A percentile compares a stretch with the other conserved stretches of the same genome.
These are phyloP conservation scores for Harpagoxenus sublaevis DNA, from an alignment of 2,888 invertebrate genomes.

Conservation along the genomic window DNA sequence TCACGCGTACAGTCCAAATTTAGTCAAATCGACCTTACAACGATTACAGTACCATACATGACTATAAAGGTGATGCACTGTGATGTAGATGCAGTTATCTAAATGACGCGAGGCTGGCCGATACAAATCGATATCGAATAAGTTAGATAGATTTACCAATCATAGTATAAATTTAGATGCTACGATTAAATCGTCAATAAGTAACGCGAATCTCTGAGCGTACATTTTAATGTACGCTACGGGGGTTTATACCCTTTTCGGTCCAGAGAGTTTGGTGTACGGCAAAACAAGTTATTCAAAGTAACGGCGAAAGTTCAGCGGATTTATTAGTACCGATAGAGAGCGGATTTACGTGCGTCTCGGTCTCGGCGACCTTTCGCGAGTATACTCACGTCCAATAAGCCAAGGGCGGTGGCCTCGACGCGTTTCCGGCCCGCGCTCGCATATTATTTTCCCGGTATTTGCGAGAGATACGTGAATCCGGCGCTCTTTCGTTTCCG, in stretches of 20 bases:
- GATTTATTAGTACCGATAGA: conserved; percentile 43
- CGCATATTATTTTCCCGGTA: conserved; percentile 41
- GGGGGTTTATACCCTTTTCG: conserved; percentile 13
- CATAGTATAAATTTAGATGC: background rate
- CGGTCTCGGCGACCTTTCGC: background rate
- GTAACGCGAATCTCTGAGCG: background rate
- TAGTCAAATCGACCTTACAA: conserved; percentile 45
- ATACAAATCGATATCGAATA: background rate
- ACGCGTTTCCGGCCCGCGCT: conserved; percentile 21
- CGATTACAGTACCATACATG: conserved; percentile 11
- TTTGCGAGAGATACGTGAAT: conserved; percentile 6
- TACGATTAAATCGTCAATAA: conserved; percentile 13
- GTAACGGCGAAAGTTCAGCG: conserved; percentile 37
- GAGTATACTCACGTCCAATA: conserved; percentile 25
- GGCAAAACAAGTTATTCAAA: conserved; percentile 46
- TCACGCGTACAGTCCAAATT: conserved; percentile 25
- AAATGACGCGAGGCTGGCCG: background rate
- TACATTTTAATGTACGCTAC: background rate
- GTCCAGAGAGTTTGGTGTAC: background rate
- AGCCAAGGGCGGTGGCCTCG: background rate
- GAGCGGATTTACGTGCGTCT: conserved; percentile 16
- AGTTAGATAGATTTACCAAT: conserved; percentile 3
- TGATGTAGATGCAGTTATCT: background rate
- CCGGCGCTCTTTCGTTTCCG: background rate
- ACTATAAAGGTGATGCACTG: background rate